Conservation (phyloP, 2,888 invertebrate species). For the Drosophila dives region DNA sequence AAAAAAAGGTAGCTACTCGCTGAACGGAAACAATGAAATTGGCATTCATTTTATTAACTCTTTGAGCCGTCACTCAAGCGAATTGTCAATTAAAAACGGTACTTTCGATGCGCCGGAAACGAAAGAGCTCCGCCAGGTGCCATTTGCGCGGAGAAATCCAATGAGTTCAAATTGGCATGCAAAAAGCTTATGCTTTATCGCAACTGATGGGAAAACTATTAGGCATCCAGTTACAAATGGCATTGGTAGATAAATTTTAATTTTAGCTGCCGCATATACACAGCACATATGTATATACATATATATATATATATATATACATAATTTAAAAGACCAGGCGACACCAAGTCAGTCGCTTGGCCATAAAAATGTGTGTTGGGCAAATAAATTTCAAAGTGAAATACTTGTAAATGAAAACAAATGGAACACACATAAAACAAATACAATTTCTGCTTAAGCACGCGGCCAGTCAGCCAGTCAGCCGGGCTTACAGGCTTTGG, state of each 20-base stretch:
- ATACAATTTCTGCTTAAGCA: conserved; percentile 59
- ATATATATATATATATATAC: conserved; percentile 54
- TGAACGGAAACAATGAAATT: conserved; percentile 59
- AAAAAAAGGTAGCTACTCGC: conserved; percentile 18
- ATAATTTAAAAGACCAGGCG: conserved; percentile 63
- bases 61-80: conserved; percentile 49
- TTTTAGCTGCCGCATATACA: conserved; percentile 57
- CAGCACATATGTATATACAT: conserved; percentile 38
- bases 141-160: conserved; percentile 10
- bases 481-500: conserved; percentile 14
- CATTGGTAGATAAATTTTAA: conserved; percentile 71
- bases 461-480: conserved; percentile 31
- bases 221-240: conserved; percentile 40
- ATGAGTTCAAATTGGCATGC: conserved; percentile 23
- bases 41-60: conserved; percentile 70
- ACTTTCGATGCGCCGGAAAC: conserved; percentile 21
- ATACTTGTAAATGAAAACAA: conserved; percentile 81
- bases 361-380: conserved; percentile 76
- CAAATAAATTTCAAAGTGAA: conserved; percentile 79
- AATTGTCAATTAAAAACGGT: conserved; percentile 66
- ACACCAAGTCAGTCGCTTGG: conserved; percentile 55
- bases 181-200: conserved; percentile 42
- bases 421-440: conserved; percentile 56
- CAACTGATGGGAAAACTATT: conserved; percentile 48
- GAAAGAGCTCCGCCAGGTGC: conserved; percentile 26